phyloP scores from a whole-genome alignment of 1,140 invertebrate species.

The Paracyclopina nana region DNA sequence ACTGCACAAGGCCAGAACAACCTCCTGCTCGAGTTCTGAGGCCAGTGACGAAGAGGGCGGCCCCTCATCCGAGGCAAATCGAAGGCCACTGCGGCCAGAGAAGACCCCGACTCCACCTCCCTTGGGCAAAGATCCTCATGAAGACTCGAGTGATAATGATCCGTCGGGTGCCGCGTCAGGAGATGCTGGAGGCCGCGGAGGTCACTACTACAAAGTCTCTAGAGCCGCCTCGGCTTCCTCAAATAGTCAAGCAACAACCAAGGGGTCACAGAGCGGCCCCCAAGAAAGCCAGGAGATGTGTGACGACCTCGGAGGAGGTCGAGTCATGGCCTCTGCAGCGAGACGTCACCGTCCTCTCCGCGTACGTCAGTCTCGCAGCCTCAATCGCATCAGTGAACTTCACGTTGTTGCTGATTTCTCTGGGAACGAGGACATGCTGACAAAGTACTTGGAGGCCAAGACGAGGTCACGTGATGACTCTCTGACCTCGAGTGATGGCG shows the following conservation, averaged over 20 bases:
- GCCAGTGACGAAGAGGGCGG: slow-evolving; percentile 76
- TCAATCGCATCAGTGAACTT: slow-evolving; percentile 13
- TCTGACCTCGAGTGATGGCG: slow-evolving; percentile 1
- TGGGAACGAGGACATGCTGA: not conserved
- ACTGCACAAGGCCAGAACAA: slow-evolving; percentile 51
- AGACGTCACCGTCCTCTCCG: too few species aligned
- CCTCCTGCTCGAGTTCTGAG: slow-evolving; percentile 68
- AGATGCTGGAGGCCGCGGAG: not conserved
- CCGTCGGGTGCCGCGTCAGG: not conserved
- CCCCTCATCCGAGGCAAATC: slow-evolving; percentile 33
- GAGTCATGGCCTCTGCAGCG: too few species aligned
- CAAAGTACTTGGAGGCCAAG: not conserved
- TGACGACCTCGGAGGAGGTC: too few species aligned
- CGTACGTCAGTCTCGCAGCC: slow-evolving; percentile 9
- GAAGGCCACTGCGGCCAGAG: not conserved
- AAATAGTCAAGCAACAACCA: too few species aligned
- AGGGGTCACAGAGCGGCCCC: too few species aligned
- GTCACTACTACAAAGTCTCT: too few species aligned
- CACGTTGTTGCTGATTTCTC: slow-evolving; percentile 8
- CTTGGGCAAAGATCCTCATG: slow-evolving; percentile 41
- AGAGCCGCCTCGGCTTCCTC: too few species aligned
- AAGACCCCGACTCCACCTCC: not conserved
- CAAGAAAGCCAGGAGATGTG: too few species aligned
- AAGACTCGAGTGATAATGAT: slow-evolving; percentile 43
- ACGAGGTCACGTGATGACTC: slow-evolving; percentile 2